Percentiles rank a stretch among this genome's conserved stretches.
These are phyloP conservation scores for Leptatherina wallacei DNA, from an alignment of 2,797 vertebrate species.

Conservation along the genomic window DNA sequence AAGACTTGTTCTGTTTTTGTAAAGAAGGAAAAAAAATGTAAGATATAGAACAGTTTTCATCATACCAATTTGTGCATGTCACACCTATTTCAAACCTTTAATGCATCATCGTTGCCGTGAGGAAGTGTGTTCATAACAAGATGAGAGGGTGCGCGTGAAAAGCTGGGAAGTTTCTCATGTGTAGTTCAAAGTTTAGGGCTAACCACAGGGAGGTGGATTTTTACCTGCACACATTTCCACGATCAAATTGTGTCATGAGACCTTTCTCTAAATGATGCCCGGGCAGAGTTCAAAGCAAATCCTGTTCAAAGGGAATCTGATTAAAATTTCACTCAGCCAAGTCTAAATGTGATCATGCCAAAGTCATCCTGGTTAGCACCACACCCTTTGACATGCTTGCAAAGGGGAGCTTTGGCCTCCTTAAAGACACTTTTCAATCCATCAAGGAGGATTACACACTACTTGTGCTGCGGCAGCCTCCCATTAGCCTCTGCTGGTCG, in stretches of 20 bases:
- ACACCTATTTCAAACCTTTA: conserved; percentile 67
- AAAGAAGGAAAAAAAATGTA: conserved; percentile 41
- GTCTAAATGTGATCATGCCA: conserved; percentile 74
- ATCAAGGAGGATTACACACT: conserved; percentile 78
- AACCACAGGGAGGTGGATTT: conserved; percentile 66
- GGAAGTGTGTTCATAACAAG: conserved; percentile 59
- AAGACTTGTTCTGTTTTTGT: conserved; percentile 45
- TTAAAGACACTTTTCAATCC: conserved; percentile 75
- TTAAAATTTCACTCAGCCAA: conserved; percentile 71
- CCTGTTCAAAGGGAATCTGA: conserved; percentile 76
- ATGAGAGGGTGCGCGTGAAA: conserved; percentile 58
- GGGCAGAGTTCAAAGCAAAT: conserved; percentile 74
- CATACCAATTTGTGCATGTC: conserved; percentile 56
- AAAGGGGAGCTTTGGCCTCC: conserved; percentile 56
- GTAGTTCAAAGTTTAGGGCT: conserved; percentile 71
- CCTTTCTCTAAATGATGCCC: conserved; percentile 71
- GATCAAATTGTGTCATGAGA: conserved; percentile 75
- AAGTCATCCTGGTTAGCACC: conserved; percentile 68
- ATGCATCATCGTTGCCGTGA: conserved; percentile 62
- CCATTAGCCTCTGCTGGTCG: conserved; percentile 59
- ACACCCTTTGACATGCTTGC: conserved; percentile 68
- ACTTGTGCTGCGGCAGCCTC: conserved; percentile 57
- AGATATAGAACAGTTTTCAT: conserved; percentile 64
- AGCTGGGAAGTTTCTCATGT: conserved; percentile 70
- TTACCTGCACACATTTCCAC: conserved; percentile 70